These are phyloP conservation scores for Illadopsis cleaveri DNA, from an alignment of 2,113 vertebrate genomes.

Conservation along the genomic window DNA sequence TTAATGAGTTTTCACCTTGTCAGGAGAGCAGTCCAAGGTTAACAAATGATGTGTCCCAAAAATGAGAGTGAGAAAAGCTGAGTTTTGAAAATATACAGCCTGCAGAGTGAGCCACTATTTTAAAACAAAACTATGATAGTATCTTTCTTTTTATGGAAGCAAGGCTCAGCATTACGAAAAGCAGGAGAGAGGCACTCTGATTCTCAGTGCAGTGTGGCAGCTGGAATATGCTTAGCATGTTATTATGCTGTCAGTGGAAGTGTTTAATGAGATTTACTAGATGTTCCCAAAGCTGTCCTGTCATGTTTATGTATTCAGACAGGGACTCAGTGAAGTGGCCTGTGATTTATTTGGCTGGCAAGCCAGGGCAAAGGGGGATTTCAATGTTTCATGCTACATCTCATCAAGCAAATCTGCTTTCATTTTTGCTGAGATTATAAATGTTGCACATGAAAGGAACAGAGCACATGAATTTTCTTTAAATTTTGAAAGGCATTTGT, in stretches of 20 bases:
- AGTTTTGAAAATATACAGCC: constrained; percentile 5
- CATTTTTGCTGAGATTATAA: neutral
- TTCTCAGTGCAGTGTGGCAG: neutral
- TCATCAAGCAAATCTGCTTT: neutral
- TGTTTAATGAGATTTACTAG: constrained; percentile 45
- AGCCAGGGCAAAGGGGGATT: neutral
- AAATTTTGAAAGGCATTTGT: neutral
- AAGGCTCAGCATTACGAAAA: neutral
- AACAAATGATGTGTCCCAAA: constrained; percentile 27
- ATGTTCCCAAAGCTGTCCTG: constrained; percentile 17
- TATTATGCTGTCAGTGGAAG: constrained; percentile 26
- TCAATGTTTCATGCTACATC: neutral
- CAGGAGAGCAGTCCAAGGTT: constrained; percentile 10
- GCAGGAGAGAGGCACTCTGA: neutral
- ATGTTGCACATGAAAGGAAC: neutral
- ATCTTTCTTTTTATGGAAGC: constrained; percentile 37
- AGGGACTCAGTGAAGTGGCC: neutral
- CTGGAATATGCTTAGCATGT: neutral
- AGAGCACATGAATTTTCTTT: neutral
- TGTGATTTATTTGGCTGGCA: constrained; percentile 38
- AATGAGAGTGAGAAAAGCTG: neutral
- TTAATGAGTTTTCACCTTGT: constrained; percentile 9
- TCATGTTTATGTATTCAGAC: constrained; percentile 11
- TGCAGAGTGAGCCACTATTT: neutral
- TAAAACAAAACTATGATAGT: neutral